A percentile compares a stretch with the other conserved stretches of the same genome.
These are phyloP conservation scores for Tachypleus tridentatus DNA, from an alignment of 1,140 invertebrate genomes.

Conservation along the genomic window DNA sequence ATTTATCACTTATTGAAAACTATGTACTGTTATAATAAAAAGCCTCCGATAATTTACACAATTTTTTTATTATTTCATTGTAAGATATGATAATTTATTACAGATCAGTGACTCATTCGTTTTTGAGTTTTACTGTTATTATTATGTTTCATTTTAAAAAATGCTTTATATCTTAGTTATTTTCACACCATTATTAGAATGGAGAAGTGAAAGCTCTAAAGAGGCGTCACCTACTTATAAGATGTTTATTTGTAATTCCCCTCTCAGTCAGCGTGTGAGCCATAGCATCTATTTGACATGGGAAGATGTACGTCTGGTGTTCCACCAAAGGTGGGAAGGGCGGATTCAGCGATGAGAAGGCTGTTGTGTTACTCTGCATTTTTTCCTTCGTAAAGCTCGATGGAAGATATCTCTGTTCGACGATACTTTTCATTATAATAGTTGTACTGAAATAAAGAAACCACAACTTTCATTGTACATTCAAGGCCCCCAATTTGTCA, in stretches of 20 bases:
- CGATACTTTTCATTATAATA: conserved; percentile 90
- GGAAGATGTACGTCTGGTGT: conserved; percentile 80
- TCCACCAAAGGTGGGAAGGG: conserved; percentile 62
- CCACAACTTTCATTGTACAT: too few relatives aligned
- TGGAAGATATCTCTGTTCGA: conserved; percentile 74
- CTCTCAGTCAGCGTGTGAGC: conserved; percentile 73
- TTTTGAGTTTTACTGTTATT: too few relatives aligned
- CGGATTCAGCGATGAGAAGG: conserved; percentile 68
- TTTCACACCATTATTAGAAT: conserved; percentile 3
- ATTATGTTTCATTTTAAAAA: too few relatives aligned
- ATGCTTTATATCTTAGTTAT: neutral
- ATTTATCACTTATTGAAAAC: too few relatives aligned
- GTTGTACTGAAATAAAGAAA: conserved; percentile 48
- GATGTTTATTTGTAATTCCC: conserved; percentile 88
- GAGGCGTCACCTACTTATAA: conserved; percentile 52
- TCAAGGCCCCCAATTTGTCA: too few relatives aligned
- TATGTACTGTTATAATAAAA: too few relatives aligned
- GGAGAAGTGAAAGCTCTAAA: conserved; percentile 9
- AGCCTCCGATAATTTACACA: too few relatives aligned
- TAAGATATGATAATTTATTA: too few relatives aligned
- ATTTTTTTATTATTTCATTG: too few relatives aligned
- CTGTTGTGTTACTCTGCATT: conserved; percentile 66
- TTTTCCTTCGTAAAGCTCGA: conserved; percentile 94
- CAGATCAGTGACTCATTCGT: too few relatives aligned
- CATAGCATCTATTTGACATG: conserved; percentile 62